Conservation (phyloP, 2,888 invertebrate genomes). For the Nowickia ferox region DNA sequence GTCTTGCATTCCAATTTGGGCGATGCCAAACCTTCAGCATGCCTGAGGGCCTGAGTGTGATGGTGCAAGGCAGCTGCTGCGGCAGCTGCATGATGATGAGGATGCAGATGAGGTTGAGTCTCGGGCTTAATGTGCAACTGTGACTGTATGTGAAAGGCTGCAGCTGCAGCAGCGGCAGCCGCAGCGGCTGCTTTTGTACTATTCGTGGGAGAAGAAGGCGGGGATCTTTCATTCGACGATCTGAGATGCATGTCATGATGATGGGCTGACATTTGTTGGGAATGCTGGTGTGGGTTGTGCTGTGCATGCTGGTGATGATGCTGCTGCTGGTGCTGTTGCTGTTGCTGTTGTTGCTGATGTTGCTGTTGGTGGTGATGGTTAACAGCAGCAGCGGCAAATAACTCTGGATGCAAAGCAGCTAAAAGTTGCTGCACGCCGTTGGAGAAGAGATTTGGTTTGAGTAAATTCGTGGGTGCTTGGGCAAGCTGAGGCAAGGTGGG, state of each 20-base stretch:
- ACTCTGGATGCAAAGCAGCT: slow-evolving; percentile 89
- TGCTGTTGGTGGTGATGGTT: slow-evolving; percentile 85
- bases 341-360: slow-evolving; percentile 85
- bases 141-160: slow-evolving; percentile 80
- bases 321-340: slow-evolving; percentile 74
- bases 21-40: slow-evolving; percentile 77
- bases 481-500: slow-evolving; percentile 81
- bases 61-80: slow-evolving; percentile 71
- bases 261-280: slow-evolving; percentile 74
- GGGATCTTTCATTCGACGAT: slow-evolving; percentile 76
- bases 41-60: slow-evolving; percentile 73
- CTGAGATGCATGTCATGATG: slow-evolving; percentile 76
- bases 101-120: slow-evolving; percentile 78
- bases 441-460: slow-evolving; percentile 90
- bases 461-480: slow-evolving; percentile 86
- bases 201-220: slow-evolving; percentile 77
- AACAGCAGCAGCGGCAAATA: slow-evolving; percentile 83
- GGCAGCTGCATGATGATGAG: slow-evolving; percentile 75
- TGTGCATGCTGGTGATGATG: slow-evolving; percentile 73
- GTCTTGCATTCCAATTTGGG: slow-evolving; percentile 78
- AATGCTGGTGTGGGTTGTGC: slow-evolving; percentile 74
- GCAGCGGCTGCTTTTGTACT: slow-evolving; percentile 76
- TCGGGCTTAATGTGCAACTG: slow-evolving; percentile 81
- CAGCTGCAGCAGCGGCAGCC: slow-evolving; percentile 77
- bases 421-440: slow-evolving; percentile 90